phyloP scores from a whole-genome alignment of 1,140 invertebrate genomes.

The Trichonephila inaurata region DNA sequence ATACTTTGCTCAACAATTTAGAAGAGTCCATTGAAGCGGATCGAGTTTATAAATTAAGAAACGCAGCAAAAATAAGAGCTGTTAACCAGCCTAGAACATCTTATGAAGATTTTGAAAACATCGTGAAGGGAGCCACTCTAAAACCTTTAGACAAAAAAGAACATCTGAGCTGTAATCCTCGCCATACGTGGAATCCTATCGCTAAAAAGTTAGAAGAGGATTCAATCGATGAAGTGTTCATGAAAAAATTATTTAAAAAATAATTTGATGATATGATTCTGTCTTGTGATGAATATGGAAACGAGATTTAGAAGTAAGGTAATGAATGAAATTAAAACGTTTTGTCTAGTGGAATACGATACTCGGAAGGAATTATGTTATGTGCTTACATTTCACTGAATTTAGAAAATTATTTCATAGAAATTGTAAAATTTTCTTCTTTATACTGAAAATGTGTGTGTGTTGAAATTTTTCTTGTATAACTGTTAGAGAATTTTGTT shows the following conservation, averaged over 20 bases:
- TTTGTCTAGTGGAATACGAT: background rate
- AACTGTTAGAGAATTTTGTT: no score
- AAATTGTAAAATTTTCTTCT: no score
- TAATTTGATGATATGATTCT: no score
- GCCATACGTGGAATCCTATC: conserved; percentile 51
- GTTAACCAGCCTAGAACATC: conserved; percentile 41
- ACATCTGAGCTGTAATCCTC: conserved; percentile 33
- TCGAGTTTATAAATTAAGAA: conserved; percentile 40
- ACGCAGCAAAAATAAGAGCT: conserved; percentile 63
- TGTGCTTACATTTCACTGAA: no score
- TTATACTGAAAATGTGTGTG: no score
- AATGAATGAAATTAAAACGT: background rate
- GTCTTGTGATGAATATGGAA: no score
- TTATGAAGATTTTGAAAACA: conserved; percentile 70
- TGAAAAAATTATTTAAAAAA: background rate
- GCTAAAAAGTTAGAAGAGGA: background rate
- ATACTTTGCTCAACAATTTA: conserved; percentile 7
- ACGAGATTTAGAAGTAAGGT: background rate
- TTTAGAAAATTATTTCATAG: no score
- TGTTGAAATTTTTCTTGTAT: no score
- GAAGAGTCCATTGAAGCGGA: conserved; percentile 60
- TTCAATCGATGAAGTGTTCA: background rate
- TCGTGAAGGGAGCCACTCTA: conserved; percentile 65
- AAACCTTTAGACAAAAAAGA: conserved; percentile 56
- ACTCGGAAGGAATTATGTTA: background rate